phyloP scores from a whole-genome alignment of 2,888 invertebrate genomes.

The Baronia brevicornis region DNA sequence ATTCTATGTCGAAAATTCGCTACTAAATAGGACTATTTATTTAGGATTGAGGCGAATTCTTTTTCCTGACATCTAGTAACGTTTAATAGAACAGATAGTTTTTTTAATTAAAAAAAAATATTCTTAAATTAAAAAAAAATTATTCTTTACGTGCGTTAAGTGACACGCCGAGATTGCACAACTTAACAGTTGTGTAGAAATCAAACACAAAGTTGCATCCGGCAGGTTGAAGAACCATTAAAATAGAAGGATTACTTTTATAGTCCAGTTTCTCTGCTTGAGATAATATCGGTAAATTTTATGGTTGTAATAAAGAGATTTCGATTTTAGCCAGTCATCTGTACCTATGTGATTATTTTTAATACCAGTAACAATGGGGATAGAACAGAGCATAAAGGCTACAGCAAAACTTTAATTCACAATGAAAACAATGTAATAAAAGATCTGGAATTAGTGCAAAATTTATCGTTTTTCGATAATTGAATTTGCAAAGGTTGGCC shows the following conservation, averaged over 20 bases:
- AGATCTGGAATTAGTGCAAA: slow-evolving; percentile 5
- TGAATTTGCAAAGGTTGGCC: slow-evolving; percentile 6
- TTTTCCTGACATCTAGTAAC: too few species aligned
- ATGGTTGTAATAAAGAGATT: slow-evolving; percentile 69
- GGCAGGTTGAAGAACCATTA: slow-evolving; percentile 67
- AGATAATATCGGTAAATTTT: slow-evolving; percentile 73
- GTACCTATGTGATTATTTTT: slow-evolving; percentile 57
- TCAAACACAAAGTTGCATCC: slow-evolving; percentile 64
- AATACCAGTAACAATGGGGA: slow-evolving; percentile 27
- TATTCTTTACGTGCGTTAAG: too few species aligned
- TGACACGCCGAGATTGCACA: too few species aligned
- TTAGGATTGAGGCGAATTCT: too few species aligned
- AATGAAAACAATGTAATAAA: slow-evolving; percentile 7
- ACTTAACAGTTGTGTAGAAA: slow-evolving; percentile 34
- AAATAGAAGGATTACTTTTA: slow-evolving; percentile 73
- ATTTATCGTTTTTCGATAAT: slow-evolving; percentile 14
- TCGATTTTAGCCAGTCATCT: slow-evolving; percentile 69
- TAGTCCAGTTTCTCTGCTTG: slow-evolving; percentile 62
- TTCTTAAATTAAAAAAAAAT: too few species aligned
- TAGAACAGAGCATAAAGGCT: slow-evolving; percentile 10
- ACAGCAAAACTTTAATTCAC: slow-evolving; percentile 9
- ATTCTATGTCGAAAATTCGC: too few species aligned
- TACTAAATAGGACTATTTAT: too few species aligned
- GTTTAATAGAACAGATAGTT: too few species aligned
- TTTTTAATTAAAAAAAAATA: too few species aligned